These are phyloP conservation scores for Chironomus striatipennis DNA, from an alignment of 1,140 invertebrate genomes.

Conservation along the genomic window DNA sequence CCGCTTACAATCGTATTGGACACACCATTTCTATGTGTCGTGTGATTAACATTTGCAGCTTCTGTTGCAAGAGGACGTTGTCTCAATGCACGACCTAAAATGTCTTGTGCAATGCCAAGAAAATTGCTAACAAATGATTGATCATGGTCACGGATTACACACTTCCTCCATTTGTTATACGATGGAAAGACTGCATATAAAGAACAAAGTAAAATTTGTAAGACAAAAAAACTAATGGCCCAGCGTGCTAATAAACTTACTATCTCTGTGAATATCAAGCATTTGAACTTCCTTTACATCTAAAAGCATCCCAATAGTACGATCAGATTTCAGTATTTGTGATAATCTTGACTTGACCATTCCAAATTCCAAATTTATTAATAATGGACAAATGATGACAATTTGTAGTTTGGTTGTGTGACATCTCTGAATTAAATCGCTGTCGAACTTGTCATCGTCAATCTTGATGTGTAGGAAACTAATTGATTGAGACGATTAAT, in stretches of 20 bases:
- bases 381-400: conserved; percentile 64
- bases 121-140: conserved; percentile 72
- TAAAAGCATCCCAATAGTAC: conserved; percentile 67
- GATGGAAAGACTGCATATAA: conserved; percentile 51
- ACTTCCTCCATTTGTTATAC: conserved; percentile 67
- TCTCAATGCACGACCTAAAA: conserved; percentile 55
- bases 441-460: conserved; percentile 55
- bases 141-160: conserved; percentile 67
- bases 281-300: conserved; percentile 58
- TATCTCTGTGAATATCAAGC: conserved; percentile 49
- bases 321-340: conserved; percentile 55
- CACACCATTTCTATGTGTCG: neutral
- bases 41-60: neutral
- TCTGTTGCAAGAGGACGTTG: conserved; percentile 45
- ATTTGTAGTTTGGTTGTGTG: conserved; percentile 62
- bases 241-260: conserved; percentile 31
- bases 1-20: conserved; percentile 26
- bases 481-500: conserved; percentile 31
- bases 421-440: conserved; percentile 46
- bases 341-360: conserved; percentile 46
- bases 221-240: conserved; percentile 27
- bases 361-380: conserved; percentile 53
- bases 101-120: conserved; percentile 62
- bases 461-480: conserved; percentile 63
- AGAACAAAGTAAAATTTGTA: neutral